Base-by-base conservation (phyloP, 2,888 invertebrate genomes). In the Neoaliturus tenellus region DNA sequence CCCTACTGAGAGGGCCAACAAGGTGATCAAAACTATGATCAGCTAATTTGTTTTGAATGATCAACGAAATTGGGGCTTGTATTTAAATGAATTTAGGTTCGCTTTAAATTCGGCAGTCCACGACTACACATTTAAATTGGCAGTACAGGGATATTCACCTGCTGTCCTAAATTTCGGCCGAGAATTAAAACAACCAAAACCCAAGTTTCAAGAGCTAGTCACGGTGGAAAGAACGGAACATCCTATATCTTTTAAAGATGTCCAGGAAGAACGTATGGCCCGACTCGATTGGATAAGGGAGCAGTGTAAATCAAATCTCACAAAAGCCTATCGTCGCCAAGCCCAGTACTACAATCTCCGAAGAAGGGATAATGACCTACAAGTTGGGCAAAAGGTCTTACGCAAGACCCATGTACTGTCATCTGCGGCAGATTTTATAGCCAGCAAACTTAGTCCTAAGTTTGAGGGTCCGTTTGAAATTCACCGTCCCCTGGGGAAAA, bases 1-100 rank as follows among this genome's bases (percentile, higher is more conserved):
- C 81, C 89, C 89, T 0, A 89, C 88, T 0, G 89, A 90, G 85
- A 35, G 89, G 10, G 83, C 86, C 0, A 90, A 89, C 80, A 81
- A 86, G 14, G 87, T 87, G 0, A 23, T 89, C 0, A 88, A 89
- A 80, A 89, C 89, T 0, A 89, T 90, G 88, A 88, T 89, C 0
- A 85, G 88, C 0, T 85, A 88, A 33, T 89, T 85, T 39, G 87
- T 89, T 4, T 84, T 86, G 0, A 51, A 84, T 0, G 84, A 89
- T 35, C 89, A 90, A 8, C 83, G 83, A 1, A 73, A 83, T 2
- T 88, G 88, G 88, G 88, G 87, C 33, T 17, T 85, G 0, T 48
- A 83, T n/a, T 1, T 87, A 0, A 62, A 85, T 8, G 87, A 87
- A 31, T 51, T 87, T 0, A 75, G 58, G 8, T 87, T 87, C 23